phyloP scores from a whole-genome alignment of 2,888 invertebrate species.

The Tipula unca region DNA sequence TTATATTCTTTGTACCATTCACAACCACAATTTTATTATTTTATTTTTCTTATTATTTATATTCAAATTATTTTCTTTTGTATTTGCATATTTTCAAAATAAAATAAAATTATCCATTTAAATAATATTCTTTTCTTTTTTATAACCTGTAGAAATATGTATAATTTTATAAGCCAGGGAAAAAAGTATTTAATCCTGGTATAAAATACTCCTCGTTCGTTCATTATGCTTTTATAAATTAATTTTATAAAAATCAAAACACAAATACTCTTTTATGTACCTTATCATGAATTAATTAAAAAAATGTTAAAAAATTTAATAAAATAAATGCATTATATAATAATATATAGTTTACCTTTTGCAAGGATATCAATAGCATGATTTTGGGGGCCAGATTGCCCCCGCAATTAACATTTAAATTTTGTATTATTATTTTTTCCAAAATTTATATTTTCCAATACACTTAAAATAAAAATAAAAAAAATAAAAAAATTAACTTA shows the following conservation, averaged over 20 bases:
- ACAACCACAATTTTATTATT: not conserved
- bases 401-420: not conserved
- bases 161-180: not conserved
- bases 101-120: not conserved
- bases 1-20: not conserved
- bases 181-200: not conserved
- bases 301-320: too few species aligned
- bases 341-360: not conserved
- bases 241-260: not conserved
- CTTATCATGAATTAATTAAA: not conserved
- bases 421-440: not conserved
- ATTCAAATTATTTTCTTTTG: not conserved
- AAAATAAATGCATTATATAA: not conserved
- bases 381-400: slow-evolving; percentile 15
- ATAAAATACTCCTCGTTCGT: not conserved
- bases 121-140: not conserved
- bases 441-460: not conserved
- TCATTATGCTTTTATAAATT: not conserved
- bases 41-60: not conserved
- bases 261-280: not conserved
- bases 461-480: not conserved
- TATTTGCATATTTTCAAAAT: not conserved
- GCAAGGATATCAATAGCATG: slow-evolving; percentile 15
- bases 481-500: not conserved
- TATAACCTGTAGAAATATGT: not conserved